Conservation (phyloP, 35 echinoderm and acorn worm species). For the Heliocidaris tuberculata region DNA sequence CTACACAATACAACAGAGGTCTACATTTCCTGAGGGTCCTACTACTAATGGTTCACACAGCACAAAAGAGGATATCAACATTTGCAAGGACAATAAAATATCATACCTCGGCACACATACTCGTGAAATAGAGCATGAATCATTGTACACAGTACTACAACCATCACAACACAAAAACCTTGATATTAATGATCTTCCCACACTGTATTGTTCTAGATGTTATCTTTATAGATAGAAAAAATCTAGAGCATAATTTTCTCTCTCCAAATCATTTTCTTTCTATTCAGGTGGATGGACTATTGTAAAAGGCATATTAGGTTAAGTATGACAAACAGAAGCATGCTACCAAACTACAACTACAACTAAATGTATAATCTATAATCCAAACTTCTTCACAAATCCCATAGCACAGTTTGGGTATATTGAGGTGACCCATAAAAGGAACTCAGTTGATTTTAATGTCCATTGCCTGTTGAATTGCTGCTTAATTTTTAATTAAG, state of each 20-base stretch:
- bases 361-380: neutral
- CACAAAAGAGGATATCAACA: neutral
- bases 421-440: neutral
- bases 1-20: neutral
- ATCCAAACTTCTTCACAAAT: neutral
- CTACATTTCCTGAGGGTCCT: constrained; percentile 4
- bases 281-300: neutral
- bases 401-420: neutral
- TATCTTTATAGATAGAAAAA: neutral
- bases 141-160: neutral
- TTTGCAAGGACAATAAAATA: constrained; percentile 18
- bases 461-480: too few relatives aligned
- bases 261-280: neutral
- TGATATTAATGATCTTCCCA: constrained; percentile 1
- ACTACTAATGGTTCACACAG: neutral
- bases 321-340: too few relatives aligned
- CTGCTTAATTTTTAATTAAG: too few relatives aligned
- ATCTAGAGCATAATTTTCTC: neutral
- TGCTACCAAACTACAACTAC: too few relatives aligned
- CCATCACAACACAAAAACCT: constrained; percentile 16
- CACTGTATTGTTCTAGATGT: neutral
- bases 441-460: too few relatives aligned
- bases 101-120: neutral
- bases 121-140: constrained; percentile 10
- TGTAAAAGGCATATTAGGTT: neutral